Base-by-base conservation (phyloP, 2,888 invertebrate species). In the Pardosa pseudoannulata region DNA sequence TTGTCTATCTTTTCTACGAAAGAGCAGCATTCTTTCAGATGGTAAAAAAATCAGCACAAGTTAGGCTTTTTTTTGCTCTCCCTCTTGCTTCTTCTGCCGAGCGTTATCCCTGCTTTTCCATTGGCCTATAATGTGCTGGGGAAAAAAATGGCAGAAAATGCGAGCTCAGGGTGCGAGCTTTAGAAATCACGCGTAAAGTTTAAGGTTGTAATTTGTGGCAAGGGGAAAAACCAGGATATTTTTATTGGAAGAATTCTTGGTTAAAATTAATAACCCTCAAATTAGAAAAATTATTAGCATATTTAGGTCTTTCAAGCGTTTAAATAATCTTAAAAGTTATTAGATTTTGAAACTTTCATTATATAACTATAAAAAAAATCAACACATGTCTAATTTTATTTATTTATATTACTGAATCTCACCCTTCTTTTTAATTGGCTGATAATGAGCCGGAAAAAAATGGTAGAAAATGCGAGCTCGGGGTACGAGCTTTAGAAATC, bases 1-100 rank as follows among this genome's bases (percentile, higher is more conserved):
- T 71, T 36, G 65, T 76, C 80, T 67, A 73, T 80, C 73, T 80
- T 50, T n/a, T 73, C 73, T 80, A 68, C 50, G 36, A 80, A 67
- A 29, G 67, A 39, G 67, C 27, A 27, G 67, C 50, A 67, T 80
- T 39, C 71, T 79, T 64, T 46, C 27, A 67, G 64, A 56, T 28
- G 32, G 70, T 23, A 23, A 41, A 70, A 81, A 75, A 70, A 70
- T 9, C 9, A 0, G 41, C 28, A 79, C 5, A 32, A 64, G 19
- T 56, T 56, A 23, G 19, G 74, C 73, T 67, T 67, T 32, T 0
- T 31, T 29, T 31, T 31, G 0, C 31, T 7, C 31, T 65, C 75
- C n/a, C 31, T 65, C 31, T 0, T 29, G 5, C 19, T 16, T 31
- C 75, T 68, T 19, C 19, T 23, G 39, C 39, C 28, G 46, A 19